Conservation (phyloP, 2,797 vertebrate genomes). For the Hippocampus kuda region DNA sequence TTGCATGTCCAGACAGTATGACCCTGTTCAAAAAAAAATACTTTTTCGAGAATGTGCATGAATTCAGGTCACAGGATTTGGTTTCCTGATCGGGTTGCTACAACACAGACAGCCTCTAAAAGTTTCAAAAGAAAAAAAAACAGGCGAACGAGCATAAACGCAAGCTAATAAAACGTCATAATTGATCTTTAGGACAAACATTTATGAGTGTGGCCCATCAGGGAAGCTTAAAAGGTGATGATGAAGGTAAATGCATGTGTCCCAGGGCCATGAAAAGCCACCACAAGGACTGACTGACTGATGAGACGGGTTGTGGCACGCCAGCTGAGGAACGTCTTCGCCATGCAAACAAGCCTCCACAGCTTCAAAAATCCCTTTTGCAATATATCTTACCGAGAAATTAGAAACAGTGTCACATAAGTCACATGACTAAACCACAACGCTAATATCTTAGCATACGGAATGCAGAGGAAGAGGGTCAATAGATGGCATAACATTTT, state of each 20-base stretch:
- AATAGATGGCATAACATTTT: background rate
- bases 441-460: background rate
- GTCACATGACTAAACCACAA: background rate
- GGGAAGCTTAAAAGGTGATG: background rate
- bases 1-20: background rate
- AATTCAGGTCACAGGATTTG: background rate
- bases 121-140: constrained; percentile 2
- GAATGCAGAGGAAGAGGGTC: no score
- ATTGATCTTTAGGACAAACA: background rate
- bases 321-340: background rate
- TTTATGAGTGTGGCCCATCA: background rate
- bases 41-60: background rate
- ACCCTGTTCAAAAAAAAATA: background rate
- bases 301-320: background rate
- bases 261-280: background rate
- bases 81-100: background rate
- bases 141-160: background rate
- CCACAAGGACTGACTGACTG: background rate
- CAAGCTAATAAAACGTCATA: background rate
- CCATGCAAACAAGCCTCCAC: background rate
- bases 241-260: background rate
- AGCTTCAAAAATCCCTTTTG: background rate
- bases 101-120: background rate
- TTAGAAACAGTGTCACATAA: background rate
- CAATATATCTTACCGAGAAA: background rate